phyloP scores from a whole-genome alignment of 2,797 vertebrate genomes.

The Brachyrhaphis roseni region DNA sequence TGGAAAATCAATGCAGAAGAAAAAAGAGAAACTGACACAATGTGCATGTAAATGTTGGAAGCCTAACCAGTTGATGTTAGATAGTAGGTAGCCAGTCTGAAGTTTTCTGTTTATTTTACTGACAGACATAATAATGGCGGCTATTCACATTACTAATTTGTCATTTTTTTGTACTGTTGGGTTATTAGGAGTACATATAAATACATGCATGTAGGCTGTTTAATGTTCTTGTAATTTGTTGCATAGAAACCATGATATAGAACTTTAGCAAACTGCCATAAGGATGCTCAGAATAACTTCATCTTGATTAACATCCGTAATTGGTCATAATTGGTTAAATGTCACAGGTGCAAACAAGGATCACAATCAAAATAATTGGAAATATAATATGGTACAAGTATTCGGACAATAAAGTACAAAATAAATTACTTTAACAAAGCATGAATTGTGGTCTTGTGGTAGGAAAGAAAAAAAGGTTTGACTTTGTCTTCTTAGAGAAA shows the following conservation, averaged over 20 bases:
- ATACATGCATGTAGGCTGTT: no score
- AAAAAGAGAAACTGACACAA: neutral
- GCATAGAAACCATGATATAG: neutral
- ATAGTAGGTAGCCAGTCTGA: neutral
- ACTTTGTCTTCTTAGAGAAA: neutral
- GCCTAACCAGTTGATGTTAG: neutral
- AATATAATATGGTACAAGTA: neutral
- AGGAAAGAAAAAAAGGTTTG: neutral
- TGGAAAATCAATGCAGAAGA: neutral
- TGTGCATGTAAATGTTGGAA: neutral
- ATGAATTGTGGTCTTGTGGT: neutral
- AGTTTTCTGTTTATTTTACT: neutral
- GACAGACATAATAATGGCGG: neutral
- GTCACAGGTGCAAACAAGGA: neutral
- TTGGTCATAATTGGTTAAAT: neutral
- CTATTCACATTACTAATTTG: neutral
- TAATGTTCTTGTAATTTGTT: neutral
- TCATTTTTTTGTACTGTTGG: neutral
- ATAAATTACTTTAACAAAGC: neutral
- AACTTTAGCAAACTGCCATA: neutral
- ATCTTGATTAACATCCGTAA: neutral
- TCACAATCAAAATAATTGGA: neutral
- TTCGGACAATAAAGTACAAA: neutral
- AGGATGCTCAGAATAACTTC: neutral
- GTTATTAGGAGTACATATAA: neutral